Base-by-base conservation (phyloP, 2,797 vertebrate species). In the Peromyscus eremicus region DNA sequence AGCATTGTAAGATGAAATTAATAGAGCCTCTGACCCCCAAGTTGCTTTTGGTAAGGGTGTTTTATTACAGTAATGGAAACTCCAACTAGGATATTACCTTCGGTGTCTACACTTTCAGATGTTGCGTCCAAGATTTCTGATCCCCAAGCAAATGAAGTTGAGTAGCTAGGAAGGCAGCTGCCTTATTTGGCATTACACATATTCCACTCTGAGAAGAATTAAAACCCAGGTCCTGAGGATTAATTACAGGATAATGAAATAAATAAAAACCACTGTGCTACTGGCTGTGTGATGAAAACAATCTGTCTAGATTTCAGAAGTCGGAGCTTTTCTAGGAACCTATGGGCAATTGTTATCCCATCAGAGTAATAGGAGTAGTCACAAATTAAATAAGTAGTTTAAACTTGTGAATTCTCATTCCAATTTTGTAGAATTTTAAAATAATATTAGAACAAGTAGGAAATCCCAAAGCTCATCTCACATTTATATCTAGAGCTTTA, bases 381-480 rank as follows among this genome's bases (percentile, higher is more conserved):
- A 76, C 11, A 87, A 49, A 77, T 37, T 84, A 57, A 90, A 6
- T 84, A 57, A 87, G 49, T 93, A 52, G 29, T 25, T 92, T 91
- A 75, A 94, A 77, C 2, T 68, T 70, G 32, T 86, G 64, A 86
- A 16, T 52, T 70, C 52, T 70, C 32, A 37, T 70, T 70, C 2
- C 70, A 86, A 75, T 93, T 25, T 92, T 91, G 76, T 0, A 75
- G 34, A 34, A 80, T 92, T 95, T 71, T 5, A 32, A 91, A 95
- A 88, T 73, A 82, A 94, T 70, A 70, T 89, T 92, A 64, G 71
- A 89, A 83, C 5, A 49, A 68, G 23, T 60, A 71, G 32, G 17
- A 94, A 92, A 92, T 79, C 75, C 55, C 80, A 91, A 75, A 73
- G 25, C 12, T 95, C 62, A 68, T 92, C 62, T 86, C 21, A 86